Percentiles rank a stretch among this genome's conserved stretches.
Evolutionary conservation across 2,888 invertebrate species (phyloP).

Genomic region (Pollenia labialis): DNA sequence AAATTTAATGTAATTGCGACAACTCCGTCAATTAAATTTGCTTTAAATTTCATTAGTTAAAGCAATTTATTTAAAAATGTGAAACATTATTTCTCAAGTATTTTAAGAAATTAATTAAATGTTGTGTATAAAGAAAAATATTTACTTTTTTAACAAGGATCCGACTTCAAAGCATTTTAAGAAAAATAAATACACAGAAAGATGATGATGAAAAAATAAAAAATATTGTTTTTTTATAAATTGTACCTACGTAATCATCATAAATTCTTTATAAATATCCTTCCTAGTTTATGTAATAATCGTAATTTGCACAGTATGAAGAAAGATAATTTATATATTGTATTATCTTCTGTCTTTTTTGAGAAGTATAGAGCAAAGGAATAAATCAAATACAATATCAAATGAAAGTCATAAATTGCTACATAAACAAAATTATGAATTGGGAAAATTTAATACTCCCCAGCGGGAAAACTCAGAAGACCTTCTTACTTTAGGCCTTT

Average conservation of each 20-base stretch:
- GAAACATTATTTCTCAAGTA: background rate
- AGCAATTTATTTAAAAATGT: background rate
- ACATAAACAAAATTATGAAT: constrained; percentile 45
- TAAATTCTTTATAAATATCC: constrained; percentile 56
- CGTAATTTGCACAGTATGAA: constrained; percentile 11
- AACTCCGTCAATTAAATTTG: no score
- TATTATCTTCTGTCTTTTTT: background rate
- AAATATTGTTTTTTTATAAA: constrained; percentile 23
- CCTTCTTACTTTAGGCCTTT: no score
- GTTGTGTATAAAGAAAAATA: background rate
- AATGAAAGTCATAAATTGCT: constrained; percentile 54
- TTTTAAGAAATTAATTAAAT: constrained; percentile 11
- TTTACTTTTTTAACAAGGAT: background rate
- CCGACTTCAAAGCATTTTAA: background rate
- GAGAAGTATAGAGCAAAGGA: background rate
- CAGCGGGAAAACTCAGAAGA: no score
- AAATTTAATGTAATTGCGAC: no score
- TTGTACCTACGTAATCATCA: constrained; percentile 44
- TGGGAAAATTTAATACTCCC: constrained; percentile 30
- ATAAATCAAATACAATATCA: constrained; percentile 61
- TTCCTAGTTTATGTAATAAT: constrained; percentile 38
- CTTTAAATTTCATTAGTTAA: background rate
- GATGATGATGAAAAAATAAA: background rate
- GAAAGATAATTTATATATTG: constrained; percentile 32
- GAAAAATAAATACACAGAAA: background rate